A percentile compares a stretch with the other conserved stretches of the same genome.
Evolutionary conservation across 2,113 vertebrate species (phyloP).

Genomic region (Antechinus stuartii): DNA sequence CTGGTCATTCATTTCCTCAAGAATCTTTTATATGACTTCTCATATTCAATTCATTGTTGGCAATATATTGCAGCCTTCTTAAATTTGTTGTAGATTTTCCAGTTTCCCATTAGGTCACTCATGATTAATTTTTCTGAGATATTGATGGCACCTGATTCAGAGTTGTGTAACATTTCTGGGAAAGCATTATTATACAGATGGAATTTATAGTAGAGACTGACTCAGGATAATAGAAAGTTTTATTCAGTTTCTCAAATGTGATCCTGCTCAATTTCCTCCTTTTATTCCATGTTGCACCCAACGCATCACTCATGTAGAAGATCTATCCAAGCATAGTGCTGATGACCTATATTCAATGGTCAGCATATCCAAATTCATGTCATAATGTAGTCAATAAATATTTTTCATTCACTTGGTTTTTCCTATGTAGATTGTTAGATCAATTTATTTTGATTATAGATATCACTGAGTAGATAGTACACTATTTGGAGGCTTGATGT

Average conservation of each 20-base stretch:
- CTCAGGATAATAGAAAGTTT: not conserved
- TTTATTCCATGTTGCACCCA: not conserved
- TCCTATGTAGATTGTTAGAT: not conserved
- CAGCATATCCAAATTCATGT: not conserved
- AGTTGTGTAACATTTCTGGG: not conserved
- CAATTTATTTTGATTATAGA: not conserved
- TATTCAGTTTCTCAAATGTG: not conserved
- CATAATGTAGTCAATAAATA: not conserved
- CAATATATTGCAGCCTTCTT: not conserved
- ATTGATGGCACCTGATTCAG: not conserved
- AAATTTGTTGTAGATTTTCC: not conserved
- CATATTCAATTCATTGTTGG: not conserved
- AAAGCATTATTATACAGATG: not conserved
- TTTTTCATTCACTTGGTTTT: not conserved
- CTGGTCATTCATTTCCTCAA: not conserved
- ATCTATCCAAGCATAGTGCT: not conserved
- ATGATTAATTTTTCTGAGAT: conserved; percentile 1
- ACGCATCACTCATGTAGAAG: not conserved
- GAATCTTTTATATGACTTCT: not conserved
- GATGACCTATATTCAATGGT: not conserved
- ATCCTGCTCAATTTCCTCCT: not conserved
- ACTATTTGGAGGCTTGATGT: not conserved
- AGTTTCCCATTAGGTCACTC: not conserved
- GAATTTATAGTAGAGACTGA: not conserved
- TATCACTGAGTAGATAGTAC: not conserved